phyloP scores from a whole-genome alignment of 2,113 vertebrate genomes.

The Tragelaphus strepsiceros region DNA sequence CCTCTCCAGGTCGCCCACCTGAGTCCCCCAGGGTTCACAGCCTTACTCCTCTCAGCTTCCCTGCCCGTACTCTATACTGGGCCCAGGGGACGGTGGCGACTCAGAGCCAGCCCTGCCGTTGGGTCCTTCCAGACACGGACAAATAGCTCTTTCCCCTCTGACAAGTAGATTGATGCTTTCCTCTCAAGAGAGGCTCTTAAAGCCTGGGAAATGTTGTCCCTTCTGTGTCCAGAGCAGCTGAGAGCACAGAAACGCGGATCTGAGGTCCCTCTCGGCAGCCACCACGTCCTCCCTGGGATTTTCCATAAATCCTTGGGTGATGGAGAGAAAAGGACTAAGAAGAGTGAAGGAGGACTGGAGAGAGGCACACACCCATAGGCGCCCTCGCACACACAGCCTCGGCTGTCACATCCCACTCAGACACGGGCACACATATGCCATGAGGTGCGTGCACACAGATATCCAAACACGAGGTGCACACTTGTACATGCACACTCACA shows the following conservation, averaged over 20 bases:
- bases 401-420: neutral
- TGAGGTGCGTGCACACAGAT: neutral
- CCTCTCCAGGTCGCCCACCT: neutral
- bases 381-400: neutral
- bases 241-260: constrained; percentile 55
- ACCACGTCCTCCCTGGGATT: neutral
- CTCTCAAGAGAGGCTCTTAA: constrained; percentile 75
- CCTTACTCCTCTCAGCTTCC: neutral
- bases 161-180: constrained; percentile 66
- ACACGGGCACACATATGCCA: accelerated
- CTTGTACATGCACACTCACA: neutral
- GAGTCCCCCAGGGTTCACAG: neutral
- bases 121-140: neutral
- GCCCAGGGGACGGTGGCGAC: neutral
- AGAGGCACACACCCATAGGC: neutral
- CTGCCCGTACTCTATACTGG: neutral
- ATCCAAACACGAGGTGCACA: neutral
- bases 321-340: neutral
- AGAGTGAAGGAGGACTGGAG: neutral
- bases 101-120: neutral
- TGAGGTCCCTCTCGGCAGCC: neutral
- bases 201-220: constrained; percentile 76
- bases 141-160: constrained; percentile 54
- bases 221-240: constrained; percentile 62
- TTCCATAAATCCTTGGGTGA: neutral